Base-by-base conservation (phyloP, 2,113 vertebrate species). In the Ranitomeya variabilis region DNA sequence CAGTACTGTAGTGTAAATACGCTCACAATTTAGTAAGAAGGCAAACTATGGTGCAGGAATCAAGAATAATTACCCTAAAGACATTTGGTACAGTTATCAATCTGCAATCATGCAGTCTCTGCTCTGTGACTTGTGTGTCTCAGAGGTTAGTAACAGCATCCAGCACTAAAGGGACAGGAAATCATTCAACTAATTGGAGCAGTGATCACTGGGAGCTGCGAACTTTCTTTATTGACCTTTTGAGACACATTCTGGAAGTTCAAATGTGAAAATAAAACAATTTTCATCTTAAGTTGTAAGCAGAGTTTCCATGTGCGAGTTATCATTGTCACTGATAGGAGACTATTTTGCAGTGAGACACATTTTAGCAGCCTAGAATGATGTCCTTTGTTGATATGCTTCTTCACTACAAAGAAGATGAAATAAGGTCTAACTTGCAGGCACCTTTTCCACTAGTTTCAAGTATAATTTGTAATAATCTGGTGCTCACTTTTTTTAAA, bases 151-250 rank as follows among this genome's bases (percentile, higher is more conserved):
- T 80, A 55, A 87, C 86, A 45, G 55, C 52, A 86, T 78, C 73
- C 73, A 71, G 78, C 86, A 87, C 77, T 87, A 87, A 80, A 77
- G 76, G 86, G 86, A 80, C 62, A 80, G 62, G 86, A 80, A 71
- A 87, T 87, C 77, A 87, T 87, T 87, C 86, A 80, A 21, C 77
- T 87, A 87, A 87, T 87, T 87, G 86, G 59, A 59, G 62, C 80
- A 79, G 86, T 87, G 86, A 87, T 87, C 62, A 79, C 78, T 71
- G 78, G 13, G 77, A 79, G 78, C 86, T 52, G 62, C 45, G 77
- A 80, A 87, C 64, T 80, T 80, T 87, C 45, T 87, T 87, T 87
- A 87, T 87, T 87, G 77, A 87, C 78, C 86, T 87, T 80, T 81
- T 8, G 86, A 87, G 86, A 87, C 86, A 80, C 86, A 80, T 87